Conservation (phyloP, 1,140 invertebrate genomes). For the Chironomus tepperi region DNA sequence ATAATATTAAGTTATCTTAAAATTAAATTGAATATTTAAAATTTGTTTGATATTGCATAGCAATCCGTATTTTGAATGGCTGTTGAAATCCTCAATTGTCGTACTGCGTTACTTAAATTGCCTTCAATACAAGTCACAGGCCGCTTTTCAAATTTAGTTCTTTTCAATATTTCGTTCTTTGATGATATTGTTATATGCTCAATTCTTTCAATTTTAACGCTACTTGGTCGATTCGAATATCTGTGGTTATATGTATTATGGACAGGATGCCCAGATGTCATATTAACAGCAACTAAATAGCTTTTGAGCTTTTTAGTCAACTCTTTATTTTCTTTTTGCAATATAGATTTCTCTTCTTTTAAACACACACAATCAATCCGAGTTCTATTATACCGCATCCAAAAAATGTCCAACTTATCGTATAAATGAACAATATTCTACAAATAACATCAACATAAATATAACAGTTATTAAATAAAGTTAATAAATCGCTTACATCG, state of each 20-base stretch:
- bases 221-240: slow-evolving; percentile 31
- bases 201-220: slow-evolving; percentile 38
- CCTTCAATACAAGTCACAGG: slow-evolving; percentile 32
- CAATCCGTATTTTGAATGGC: neutral
- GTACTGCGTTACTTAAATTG: slow-evolving; percentile 32
- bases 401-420: slow-evolving; percentile 35
- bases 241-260: neutral
- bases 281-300: slow-evolving; percentile 35
- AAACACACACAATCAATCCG: slow-evolving; percentile 35
- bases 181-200: slow-evolving; percentile 28
- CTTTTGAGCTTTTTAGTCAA: slow-evolving; percentile 35
- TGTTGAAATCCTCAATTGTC: neutral
- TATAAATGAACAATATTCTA: neutral
- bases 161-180: slow-evolving; percentile 27
- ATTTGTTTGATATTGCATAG: neutral
- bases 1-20: neutral
- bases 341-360: slow-evolving; percentile 32
- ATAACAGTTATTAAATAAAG: no score
- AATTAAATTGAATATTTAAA: neutral
- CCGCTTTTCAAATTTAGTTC: slow-evolving; percentile 26
- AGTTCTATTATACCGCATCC: slow-evolving; percentile 37
- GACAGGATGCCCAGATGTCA: slow-evolving; percentile 35
- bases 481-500: neutral
- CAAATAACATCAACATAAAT: neutral
- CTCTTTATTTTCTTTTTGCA: slow-evolving; percentile 33